Evolutionary conservation across 2,113 vertebrate genomes (phyloP).

Genomic region (Piprites chloris): DNA sequence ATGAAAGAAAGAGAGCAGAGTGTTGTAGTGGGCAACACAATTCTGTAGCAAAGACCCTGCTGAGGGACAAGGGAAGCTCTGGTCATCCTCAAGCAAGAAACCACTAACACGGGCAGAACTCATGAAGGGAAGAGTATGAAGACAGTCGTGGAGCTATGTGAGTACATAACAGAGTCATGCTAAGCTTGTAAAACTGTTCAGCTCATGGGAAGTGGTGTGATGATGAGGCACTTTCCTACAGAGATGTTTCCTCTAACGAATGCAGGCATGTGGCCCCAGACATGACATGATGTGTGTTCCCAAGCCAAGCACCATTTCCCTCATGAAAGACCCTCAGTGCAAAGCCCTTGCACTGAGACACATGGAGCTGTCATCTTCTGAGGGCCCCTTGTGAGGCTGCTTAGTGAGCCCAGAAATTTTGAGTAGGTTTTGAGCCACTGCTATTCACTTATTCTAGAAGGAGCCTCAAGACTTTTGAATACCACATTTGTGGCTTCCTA

Average conservation of each 20-base stretch:
- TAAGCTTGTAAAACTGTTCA: neutral
- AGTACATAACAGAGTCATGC: neutral
- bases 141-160: neutral
- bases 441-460: neutral
- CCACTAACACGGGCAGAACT: neutral
- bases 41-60: neutral
- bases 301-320: neutral
- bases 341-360: neutral
- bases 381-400: neutral
- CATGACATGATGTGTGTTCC: neutral
- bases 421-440: neutral
- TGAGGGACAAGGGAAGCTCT: neutral
- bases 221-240: neutral
- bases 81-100: neutral
- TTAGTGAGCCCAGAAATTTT: neutral
- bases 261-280: neutral
- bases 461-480: neutral
- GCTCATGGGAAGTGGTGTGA: fast-evolving
- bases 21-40: neutral
- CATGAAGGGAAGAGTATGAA: neutral
- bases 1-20: neutral
- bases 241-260: neutral
- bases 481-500: neutral
- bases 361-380: neutral
- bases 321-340: neutral